Evolutionary conservation across 2,797 vertebrate species (phyloP).

Genomic region (Cercopithecus neglectus): DNA sequence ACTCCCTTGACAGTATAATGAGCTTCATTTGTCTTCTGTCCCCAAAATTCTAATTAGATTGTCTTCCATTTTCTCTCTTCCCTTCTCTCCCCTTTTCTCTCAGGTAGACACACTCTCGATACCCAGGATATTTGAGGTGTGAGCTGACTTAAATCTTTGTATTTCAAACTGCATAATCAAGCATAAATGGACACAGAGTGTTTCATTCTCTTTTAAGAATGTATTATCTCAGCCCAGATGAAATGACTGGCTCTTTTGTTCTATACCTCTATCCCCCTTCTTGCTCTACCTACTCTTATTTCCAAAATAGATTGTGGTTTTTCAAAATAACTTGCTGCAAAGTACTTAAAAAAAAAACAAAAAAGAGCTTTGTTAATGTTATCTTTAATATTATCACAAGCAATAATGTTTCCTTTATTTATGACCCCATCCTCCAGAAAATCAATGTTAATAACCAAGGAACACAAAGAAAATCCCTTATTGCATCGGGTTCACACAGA

Average conservation of each 20-base stretch:
- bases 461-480: not conserved
- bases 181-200: not conserved
- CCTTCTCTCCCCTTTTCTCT: not conserved
- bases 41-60: not conserved
- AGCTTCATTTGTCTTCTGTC: not conserved
- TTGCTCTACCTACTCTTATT: not conserved
- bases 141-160: not conserved
- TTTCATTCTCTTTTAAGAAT: not conserved
- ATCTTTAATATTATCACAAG: not conserved
- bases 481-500: not conserved
- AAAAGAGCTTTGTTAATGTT: not conserved
- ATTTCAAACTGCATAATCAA: not conserved
- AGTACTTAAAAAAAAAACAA: not conserved
- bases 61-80: not conserved
- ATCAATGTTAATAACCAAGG: not conserved
- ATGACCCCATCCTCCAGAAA: not conserved
- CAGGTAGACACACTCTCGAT: not conserved
- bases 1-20: not conserved
- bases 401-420: not conserved
- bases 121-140: not conserved
- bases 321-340: not conserved
- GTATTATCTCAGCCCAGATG: fast-evolving
- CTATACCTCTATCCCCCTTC: not conserved
- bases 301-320: not conserved
- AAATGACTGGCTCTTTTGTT: not conserved